Evolutionary conservation across 2,113 vertebrate genomes (phyloP).

Genomic region (Phylloscopus trochiloides): DNA sequence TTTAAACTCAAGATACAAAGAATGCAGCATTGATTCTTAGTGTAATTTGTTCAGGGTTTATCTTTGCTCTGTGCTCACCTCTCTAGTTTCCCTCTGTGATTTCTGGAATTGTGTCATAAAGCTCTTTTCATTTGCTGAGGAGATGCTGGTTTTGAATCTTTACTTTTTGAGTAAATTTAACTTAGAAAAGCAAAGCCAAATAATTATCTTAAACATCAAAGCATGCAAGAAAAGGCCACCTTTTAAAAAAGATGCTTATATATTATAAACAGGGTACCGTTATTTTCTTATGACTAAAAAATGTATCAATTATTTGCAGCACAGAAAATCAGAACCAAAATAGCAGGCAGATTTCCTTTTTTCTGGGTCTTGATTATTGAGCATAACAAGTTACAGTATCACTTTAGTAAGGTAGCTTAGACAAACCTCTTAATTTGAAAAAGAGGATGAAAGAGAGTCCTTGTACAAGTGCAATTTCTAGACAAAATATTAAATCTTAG

Average conservation of each 20-base stretch:
- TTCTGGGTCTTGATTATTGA: neutral
- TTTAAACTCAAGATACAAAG: neutral
- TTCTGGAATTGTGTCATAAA: neutral
- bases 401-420: neutral
- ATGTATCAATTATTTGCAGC: neutral
- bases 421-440: neutral
- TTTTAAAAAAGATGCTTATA: neutral
- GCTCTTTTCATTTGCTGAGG: neutral
- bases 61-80: conserved; percentile 9
- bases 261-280: neutral
- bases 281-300: neutral
- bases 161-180: neutral
- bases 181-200: neutral
- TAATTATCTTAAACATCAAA: neutral
- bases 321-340: neutral
- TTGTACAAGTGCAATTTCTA: neutral
- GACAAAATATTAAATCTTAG: neutral
- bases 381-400: neutral
- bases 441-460: neutral
- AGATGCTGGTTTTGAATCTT: neutral
- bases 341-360: neutral
- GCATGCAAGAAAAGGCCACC: neutral
- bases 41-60: neutral
- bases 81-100: conserved; percentile 12
- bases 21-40: neutral